These are phyloP conservation scores for Rugalucina vietnamica DNA, from an alignment of 2,888 invertebrate genomes.

Conservation along the genomic window DNA sequence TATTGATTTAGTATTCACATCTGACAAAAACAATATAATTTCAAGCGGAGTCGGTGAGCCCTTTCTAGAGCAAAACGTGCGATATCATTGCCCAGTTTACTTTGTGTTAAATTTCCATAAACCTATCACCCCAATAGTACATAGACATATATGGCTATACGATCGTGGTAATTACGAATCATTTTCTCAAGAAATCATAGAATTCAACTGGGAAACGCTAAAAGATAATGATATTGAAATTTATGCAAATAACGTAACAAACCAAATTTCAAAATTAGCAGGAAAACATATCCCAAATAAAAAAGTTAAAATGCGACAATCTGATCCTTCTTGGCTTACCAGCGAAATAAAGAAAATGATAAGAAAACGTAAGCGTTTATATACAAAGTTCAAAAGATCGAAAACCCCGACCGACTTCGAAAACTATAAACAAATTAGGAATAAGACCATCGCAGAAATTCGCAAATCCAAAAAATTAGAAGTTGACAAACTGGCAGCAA, in stretches of 20 bases:
- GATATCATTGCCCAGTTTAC: no score
- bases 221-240: neutral
- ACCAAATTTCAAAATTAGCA: neutral
- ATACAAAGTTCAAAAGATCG: neutral
- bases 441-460: neutral
- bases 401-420: neutral
- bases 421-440: neutral
- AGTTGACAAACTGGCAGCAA: neutral
- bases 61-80: neutral
- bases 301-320: neutral
- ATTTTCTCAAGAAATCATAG: neutral
- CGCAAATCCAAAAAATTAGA: neutral
- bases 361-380: conserved; percentile 1
- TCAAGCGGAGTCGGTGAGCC: neutral
- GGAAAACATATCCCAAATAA: neutral
- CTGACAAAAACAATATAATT: neutral
- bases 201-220: neutral
- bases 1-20: neutral
- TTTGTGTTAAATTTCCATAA: no score
- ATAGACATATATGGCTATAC: conserved; percentile 11
- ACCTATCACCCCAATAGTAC: neutral
- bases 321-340: neutral
- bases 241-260: conserved; percentile 11
- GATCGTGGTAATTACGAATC: conserved; percentile 13
- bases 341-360: conserved; percentile 8